Conservation (phyloP, 1,140 invertebrate genomes). For the Xylocopa sonorina region DNA sequence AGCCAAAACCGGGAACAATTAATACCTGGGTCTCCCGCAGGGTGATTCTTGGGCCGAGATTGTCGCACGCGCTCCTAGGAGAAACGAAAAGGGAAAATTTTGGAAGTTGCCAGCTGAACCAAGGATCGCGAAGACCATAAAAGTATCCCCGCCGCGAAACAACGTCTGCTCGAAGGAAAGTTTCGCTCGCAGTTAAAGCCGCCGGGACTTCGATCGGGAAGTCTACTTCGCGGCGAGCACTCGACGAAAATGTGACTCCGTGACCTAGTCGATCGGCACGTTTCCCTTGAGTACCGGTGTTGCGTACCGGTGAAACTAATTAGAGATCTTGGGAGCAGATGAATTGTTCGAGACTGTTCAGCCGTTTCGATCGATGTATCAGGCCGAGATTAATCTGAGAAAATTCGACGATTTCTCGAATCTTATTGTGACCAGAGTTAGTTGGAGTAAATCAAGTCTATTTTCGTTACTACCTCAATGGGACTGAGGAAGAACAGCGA, state of each 20-base stretch:
- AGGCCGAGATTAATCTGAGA: too few species aligned
- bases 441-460: too few species aligned
- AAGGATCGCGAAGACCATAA: not conserved
- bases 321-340: not conserved
- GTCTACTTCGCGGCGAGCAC: not conserved
- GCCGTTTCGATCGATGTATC: too few species aligned
- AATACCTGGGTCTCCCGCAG: not conserved
- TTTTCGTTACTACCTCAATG: too few species aligned
- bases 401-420: too few species aligned
- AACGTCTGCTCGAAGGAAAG: not conserved
- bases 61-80: not conserved
- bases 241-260: not conserved
- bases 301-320: not conserved
- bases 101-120: slow-evolving; percentile 6
- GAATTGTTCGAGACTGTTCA: too few species aligned
- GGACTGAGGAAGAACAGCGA: too few species aligned
- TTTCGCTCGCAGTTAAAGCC: slow-evolving; percentile 5
- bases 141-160: slow-evolving; percentile 5
- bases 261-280: not conserved
- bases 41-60: not conserved
- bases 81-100: too few species aligned
- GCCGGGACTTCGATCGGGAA: not conserved
- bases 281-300: not conserved
- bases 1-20: not conserved
- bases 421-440: too few species aligned